Percentiles rank a stretch among this genome's conserved stretches.
phyloP scores from a whole-genome alignment of 2,797 vertebrate genomes.

The Premnoplex brunnescens region DNA sequence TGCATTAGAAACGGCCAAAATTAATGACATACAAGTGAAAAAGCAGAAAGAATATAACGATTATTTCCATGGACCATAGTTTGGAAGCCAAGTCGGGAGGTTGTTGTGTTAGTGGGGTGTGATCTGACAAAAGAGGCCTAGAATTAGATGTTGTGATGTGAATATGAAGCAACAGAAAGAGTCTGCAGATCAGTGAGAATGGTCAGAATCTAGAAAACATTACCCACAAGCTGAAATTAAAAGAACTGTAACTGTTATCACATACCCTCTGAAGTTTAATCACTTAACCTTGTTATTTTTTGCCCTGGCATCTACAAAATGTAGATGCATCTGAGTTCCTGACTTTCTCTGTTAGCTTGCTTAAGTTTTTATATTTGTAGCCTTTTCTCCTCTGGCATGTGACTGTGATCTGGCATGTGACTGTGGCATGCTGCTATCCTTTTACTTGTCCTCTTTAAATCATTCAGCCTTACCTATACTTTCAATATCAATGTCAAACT shows the following conservation, averaged over 20 bases:
- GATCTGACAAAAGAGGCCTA: neutral
- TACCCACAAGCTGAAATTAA: neutral
- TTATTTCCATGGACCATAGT: neutral
- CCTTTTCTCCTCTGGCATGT: neutral
- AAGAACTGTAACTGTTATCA: neutral
- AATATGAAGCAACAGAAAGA: neutral
- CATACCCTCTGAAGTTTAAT: neutral
- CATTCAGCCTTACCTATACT: neutral
- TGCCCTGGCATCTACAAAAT: neutral
- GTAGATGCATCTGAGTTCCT: neutral
- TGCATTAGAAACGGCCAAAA: neutral
- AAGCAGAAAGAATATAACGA: neutral
- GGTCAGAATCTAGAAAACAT: neutral
- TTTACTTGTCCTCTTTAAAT: neutral
- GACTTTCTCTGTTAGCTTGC: neutral
- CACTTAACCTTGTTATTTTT: neutral
- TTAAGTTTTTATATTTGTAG: neutral
- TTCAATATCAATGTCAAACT: neutral
- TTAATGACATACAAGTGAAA: neutral
- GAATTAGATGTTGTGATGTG: neutral
- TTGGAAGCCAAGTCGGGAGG: neutral
- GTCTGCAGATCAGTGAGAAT: neutral
- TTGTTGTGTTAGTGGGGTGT: neutral
- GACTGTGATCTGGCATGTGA: neutral
- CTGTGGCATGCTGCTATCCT: neutral